Evolutionary conservation across 1,140 invertebrate genomes (phyloP).

Genomic region (Geopemphigus sp.): DNA sequence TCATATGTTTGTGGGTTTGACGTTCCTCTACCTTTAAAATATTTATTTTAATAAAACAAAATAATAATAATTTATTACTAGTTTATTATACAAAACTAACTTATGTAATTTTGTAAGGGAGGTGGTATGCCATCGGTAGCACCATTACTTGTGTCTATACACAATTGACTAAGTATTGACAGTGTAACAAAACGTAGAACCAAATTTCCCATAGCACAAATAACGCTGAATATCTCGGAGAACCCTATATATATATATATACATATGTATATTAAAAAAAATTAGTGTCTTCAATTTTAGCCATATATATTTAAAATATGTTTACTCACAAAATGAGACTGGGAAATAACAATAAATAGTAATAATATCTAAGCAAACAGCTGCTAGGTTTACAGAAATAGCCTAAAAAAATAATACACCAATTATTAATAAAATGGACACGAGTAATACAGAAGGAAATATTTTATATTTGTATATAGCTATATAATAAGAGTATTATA

Average conservation of each 20-base stretch:
- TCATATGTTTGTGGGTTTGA: conserved; percentile 34
- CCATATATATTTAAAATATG: background rate
- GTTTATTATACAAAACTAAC: background rate
- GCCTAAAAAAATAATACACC: conserved; percentile 30
- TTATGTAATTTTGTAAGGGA: conserved; percentile 41
- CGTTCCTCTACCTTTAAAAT: conserved; percentile 36
- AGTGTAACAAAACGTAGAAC: conserved; percentile 36
- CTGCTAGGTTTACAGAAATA: conserved; percentile 36
- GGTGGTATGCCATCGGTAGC: conserved; percentile 36
- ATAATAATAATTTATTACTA: background rate
- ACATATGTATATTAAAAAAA: background rate
- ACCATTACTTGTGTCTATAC: conserved; percentile 43
- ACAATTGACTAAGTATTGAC: conserved; percentile 40
- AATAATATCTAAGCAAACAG: conserved; percentile 13
- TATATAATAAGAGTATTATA: no score
- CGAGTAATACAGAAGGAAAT: no score
- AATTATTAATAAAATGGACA: no score
- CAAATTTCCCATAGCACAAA: conserved; percentile 34
- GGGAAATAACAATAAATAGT: conserved; percentile 44
- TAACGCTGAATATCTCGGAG: conserved; percentile 30
- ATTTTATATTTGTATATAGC: no score
- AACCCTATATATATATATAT: conserved; percentile 10
- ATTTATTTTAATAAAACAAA: background rate
- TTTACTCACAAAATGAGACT: conserved; percentile 32
- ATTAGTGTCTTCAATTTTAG: background rate